Base-by-base conservation (phyloP, 1,140 invertebrate genomes). In the Aphelenchoides fujianensis region DNA sequence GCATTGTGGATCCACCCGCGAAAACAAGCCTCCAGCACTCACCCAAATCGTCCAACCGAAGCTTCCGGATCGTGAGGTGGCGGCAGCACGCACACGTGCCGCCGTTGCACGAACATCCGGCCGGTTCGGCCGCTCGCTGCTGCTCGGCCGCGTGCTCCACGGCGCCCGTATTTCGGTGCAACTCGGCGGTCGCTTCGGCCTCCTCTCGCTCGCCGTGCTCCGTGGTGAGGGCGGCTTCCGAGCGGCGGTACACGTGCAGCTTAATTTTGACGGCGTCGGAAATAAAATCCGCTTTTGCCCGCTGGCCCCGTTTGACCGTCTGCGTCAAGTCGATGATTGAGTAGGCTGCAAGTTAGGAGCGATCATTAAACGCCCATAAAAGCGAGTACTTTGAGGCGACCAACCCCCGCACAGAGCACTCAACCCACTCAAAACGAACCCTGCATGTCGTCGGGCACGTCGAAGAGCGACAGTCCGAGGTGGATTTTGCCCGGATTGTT, bases 31-130 rank as follows among this genome's bases (percentile, higher is more conserved):
- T 12, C 16, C 28, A 62, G 32, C 34, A 68, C 63, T 23, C 28
- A 82, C 79, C 81, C 68, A 70, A 77, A 55, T 80, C 75, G 72
- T 82, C 80, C 7, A 82, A 52, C 27, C 72, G 74, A 9, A 84
- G 54, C 64, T 75, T 80, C 30, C 75, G 69, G 48, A 80, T 69
- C 48, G 74, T 71, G 36, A 84, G 41, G 57, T 83, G 82, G 41
- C 73, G 69, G 74, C 81, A 83, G 54, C 81, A 83, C 3, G 63
- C 78, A 71, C 81, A 83, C 30, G 69, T 71, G 30, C 74, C 57
- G 35, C 71, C 64, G 31, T 16, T 36, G 70, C 79, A 84, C 23
- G 37, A 5, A 61, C 79, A 82, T 2, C 73, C 75, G 37, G 71
- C n/a, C 32, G 70, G 28, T 7, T 23, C 27, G 1, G 31, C 16